Evolutionary conservation across 2,797 vertebrate species (phyloP), one percentile per base, ranked within the genome.

Genomic region (Eulemur mongoz): DNA sequence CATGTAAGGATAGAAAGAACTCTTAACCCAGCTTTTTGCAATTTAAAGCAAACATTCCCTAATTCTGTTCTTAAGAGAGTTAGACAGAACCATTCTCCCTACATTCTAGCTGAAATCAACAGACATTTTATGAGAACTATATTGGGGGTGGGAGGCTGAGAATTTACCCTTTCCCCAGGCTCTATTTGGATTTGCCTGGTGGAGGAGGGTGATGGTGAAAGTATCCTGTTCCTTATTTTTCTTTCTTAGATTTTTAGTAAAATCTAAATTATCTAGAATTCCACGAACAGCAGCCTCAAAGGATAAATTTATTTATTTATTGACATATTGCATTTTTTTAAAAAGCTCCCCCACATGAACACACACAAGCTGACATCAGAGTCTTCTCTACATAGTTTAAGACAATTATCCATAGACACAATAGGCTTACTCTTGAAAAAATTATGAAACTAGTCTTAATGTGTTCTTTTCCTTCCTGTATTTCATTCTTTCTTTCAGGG

Each of bases 1-100:
- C 88, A 83, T 80, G 79, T 92, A 95, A 95, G 70, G 70, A 65
- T 76, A 94, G 83, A 97, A 96, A 96, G 65, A 61, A 91, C 40
- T 69, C 75, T 94, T 91, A 95, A 90, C 69, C 45, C 7, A 73
- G 65, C 61, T 94, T 95, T 95, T 59, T 83, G 57, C 52, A 83
- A 95, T 95, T 97, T 93, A 91, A 94, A 93, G 92, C 27, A 75
- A 89, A 92, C 0, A 7, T 59, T 38, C 25, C 78, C 35, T 70
- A 80, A 90, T 93, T 95, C 38, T 89, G 30, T 91, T 92, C 75
- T 81, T 48, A 69, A 89, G 17, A 50, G 38, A 82, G 76, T n/a
- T 54, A 92, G 18, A 48, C 5, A 94, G 72, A 87, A 81, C 59
- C 50, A 75, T 91, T 91, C 30, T 91, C 78, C 11, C 40, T 45